A percentile compares a stretch with the other conserved stretches of the same genome.
These are phyloP conservation scores for Phymatocera aterrima DNA, from an alignment of 2,888 invertebrate species.

Conservation along the genomic window DNA sequence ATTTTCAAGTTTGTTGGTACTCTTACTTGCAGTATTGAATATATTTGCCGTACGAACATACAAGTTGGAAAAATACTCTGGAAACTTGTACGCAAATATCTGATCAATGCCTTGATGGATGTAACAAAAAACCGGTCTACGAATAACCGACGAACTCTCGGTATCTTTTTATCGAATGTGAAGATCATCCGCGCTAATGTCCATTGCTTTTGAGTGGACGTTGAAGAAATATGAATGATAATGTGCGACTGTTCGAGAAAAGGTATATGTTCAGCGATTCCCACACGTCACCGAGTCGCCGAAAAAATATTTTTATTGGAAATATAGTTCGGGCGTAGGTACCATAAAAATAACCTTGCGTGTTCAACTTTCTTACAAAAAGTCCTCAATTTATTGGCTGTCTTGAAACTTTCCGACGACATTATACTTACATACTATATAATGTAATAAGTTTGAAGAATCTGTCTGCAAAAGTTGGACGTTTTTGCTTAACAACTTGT, in stretches of 20 bases:
- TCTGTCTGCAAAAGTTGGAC: constrained; percentile 9
- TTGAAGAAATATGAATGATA: neutral
- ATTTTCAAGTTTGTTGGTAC: neutral
- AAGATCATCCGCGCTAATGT: neutral
- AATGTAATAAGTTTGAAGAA: constrained; percentile 8
- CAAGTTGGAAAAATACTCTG: neutral
- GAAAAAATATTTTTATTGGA: neutral
- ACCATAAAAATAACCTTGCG: neutral
- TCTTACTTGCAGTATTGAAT: neutral
- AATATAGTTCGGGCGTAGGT: neutral
- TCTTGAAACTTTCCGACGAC: neutral
- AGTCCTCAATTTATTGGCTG: neutral
- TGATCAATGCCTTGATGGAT: neutral
- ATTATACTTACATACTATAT: constrained; percentile 9
- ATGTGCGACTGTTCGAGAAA: neutral
- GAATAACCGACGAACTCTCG: neutral
- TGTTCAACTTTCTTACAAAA: neutral
- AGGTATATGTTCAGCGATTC: neutral
- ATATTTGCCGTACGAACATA: neutral
- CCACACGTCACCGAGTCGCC: neutral
- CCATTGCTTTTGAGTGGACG: neutral
- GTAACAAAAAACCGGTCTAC: neutral
- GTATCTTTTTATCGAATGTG: neutral
- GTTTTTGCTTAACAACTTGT: constrained; percentile 14
- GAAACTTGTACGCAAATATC: neutral